These are phyloP conservation scores for Drymonia ruficornis DNA, from an alignment of 2,888 invertebrate species.

Conservation along the genomic window DNA sequence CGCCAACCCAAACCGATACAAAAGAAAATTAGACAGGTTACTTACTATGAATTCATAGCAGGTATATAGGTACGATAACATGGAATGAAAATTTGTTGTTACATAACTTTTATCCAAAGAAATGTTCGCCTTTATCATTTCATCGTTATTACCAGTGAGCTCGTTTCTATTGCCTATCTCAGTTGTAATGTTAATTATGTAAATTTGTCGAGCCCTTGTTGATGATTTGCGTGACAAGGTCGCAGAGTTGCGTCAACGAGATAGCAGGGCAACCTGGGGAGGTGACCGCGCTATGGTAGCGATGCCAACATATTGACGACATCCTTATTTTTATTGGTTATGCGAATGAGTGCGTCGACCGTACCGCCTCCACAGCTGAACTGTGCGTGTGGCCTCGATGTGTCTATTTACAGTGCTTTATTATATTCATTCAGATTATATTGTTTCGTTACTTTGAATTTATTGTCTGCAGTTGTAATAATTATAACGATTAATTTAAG, in stretches of 20 bases:
- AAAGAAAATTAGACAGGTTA: constrained; percentile 9
- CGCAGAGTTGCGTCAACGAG: constrained; percentile 36
- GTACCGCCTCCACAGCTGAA: constrained; percentile 66
- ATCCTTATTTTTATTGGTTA: constrained; percentile 83
- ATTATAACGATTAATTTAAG: too few relatives aligned
- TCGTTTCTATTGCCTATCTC: background rate
- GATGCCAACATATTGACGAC: constrained; percentile 83
- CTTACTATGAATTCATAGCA: background rate
- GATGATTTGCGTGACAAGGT: constrained; percentile 33
- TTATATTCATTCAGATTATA: constrained; percentile 25
- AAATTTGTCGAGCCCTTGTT: constrained; percentile 37
- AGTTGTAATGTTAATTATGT: constrained; percentile 12
- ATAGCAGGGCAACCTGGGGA: constrained; percentile 57
- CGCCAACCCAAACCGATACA: constrained; percentile 14
- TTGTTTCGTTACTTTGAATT: constrained; percentile 13
- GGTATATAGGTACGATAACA: background rate
- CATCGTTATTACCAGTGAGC: constrained; percentile 1
- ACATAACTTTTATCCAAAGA: constrained; percentile 29
- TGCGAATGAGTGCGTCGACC: constrained; percentile 79
- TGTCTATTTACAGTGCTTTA: constrained; percentile 53
- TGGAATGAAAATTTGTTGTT: constrained; percentile 10
- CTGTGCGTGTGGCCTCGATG: constrained; percentile 74
- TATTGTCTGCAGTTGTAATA: background rate
- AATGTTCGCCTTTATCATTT: constrained; percentile 3
- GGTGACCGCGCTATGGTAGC: constrained; percentile 71